phyloP scores from a whole-genome alignment of 53 echinoderm and acorn worm species.

The Actinopyga echinites region DNA sequence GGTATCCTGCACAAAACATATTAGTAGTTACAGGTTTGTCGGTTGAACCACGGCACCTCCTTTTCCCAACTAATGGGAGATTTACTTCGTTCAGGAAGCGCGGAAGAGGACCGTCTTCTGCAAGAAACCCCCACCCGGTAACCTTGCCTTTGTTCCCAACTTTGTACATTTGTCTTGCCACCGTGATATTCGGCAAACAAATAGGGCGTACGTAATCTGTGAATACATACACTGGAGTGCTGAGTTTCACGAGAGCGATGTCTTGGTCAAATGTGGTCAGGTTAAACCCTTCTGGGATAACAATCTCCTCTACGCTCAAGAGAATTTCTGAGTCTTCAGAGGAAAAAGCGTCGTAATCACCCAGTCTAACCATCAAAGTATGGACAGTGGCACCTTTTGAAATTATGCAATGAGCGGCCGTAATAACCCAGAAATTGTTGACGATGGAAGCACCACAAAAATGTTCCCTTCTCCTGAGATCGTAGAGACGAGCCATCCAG shows the following conservation, averaged over 20 bases:
- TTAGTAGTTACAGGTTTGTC: conserved; percentile 31
- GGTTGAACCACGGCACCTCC: conserved; percentile 50
- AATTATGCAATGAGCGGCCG: conserved; percentile 67
- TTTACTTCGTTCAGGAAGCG: conserved; percentile 60
- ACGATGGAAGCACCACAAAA: conserved; percentile 72
- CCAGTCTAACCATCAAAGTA: conserved; percentile 55
- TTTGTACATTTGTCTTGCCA: conserved; percentile 37
- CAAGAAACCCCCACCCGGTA: conserved; percentile 70
- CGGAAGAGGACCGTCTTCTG: conserved; percentile 60
- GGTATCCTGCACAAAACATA: conserved; percentile 87
- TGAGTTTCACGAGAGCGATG: conserved; percentile 71
- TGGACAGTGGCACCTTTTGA: background rate
- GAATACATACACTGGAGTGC: conserved; percentile 40
- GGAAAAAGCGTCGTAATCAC: conserved; percentile 60
- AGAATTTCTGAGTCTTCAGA: conserved; percentile 54
- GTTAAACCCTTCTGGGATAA: conserved; percentile 54
- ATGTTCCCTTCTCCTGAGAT: background rate
- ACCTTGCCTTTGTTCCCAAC: conserved; percentile 42
- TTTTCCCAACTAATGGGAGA: conserved; percentile 55
- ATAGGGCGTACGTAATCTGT: conserved; percentile 71
- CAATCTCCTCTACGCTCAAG: conserved; percentile 28
- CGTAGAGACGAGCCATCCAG: conserved; percentile 77
- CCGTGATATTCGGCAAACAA: conserved; percentile 56
- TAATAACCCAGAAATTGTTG: conserved; percentile 74
- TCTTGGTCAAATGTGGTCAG: conserved; percentile 52